Conservation (phyloP, 1,140 invertebrate species). For the Saccostrea cuccullata region DNA sequence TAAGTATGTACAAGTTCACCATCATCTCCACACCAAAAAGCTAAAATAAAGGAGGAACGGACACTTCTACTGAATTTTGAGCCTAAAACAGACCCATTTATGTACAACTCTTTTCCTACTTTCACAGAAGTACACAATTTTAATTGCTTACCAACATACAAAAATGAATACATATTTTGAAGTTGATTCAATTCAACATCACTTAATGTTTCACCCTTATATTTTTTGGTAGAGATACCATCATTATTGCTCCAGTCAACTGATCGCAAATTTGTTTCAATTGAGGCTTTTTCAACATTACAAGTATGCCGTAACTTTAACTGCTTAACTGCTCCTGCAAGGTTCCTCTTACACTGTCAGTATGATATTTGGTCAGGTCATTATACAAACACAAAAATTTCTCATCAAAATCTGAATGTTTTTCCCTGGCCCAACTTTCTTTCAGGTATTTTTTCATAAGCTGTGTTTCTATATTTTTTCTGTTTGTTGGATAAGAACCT, state of each 20-base stretch:
- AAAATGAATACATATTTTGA: too few species aligned
- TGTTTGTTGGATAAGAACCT: constrained; percentile 52
- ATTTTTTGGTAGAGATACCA: too few species aligned
- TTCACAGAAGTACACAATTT: constrained; percentile 7
- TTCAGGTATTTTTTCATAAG: constrained; percentile 47
- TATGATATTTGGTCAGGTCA: not conserved
- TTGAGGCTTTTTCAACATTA: too few species aligned
- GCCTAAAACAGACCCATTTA: constrained; percentile 18
- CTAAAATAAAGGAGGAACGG: constrained; percentile 25
- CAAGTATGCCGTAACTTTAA: not conserved
- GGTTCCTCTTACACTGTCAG: not conserved
- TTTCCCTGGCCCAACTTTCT: constrained; percentile 6
- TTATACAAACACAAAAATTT: not conserved
- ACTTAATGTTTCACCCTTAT: too few species aligned
- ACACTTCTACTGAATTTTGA: constrained; percentile 20
- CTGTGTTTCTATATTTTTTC: constrained; percentile 46
- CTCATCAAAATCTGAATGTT: not conserved
- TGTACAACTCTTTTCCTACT: constrained; percentile 23
- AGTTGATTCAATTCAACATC: too few species aligned
- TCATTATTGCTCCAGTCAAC: too few species aligned
- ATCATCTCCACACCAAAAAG: constrained; percentile 30
- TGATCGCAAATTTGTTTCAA: not conserved
- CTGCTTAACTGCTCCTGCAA: not conserved
- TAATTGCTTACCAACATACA: too few species aligned
- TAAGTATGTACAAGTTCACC: not conserved